Percentiles rank a stretch among this genome's conserved stretches.
These are phyloP conservation scores for Ammospiza nelsoni DNA, from an alignment of 2,113 vertebrate genomes.

Conservation along the genomic window DNA sequence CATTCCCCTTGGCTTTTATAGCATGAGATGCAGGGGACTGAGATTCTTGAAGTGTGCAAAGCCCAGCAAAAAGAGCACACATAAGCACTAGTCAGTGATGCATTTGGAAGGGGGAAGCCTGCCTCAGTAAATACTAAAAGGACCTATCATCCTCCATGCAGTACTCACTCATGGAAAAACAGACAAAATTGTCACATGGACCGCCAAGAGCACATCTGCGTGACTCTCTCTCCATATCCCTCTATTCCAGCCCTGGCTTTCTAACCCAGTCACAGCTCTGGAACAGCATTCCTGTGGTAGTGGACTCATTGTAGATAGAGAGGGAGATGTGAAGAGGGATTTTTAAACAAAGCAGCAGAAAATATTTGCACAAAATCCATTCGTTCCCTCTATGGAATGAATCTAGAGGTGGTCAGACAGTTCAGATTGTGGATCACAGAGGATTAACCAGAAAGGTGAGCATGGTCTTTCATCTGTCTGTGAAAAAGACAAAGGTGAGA, in stretches of 20 bases:
- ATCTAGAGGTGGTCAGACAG: background rate
- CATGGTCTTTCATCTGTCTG: background rate
- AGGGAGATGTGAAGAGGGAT: background rate
- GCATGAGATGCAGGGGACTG: background rate
- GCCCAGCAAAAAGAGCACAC: background rate
- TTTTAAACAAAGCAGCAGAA: background rate
- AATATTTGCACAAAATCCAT: background rate
- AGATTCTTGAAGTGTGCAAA: background rate
- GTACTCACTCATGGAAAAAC: background rate
- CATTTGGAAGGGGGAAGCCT: background rate
- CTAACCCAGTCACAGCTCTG: background rate
- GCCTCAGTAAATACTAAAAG: background rate
- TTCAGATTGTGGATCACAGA: background rate
- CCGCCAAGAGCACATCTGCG: background rate
- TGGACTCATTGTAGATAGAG: background rate
- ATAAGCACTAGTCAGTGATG: background rate
- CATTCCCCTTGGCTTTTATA: background rate
- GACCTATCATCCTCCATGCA: background rate
- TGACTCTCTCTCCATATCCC: fast-evolving
- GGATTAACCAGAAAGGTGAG: background rate
- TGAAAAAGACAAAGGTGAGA: background rate
- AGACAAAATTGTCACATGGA: background rate
- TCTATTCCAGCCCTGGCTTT: background rate
- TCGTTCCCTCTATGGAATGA: background rate
- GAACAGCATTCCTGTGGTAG: background rate